Evolutionary conservation across 2,113 vertebrate species (phyloP).

Genomic region (Spizaetus ornatus): DNA sequence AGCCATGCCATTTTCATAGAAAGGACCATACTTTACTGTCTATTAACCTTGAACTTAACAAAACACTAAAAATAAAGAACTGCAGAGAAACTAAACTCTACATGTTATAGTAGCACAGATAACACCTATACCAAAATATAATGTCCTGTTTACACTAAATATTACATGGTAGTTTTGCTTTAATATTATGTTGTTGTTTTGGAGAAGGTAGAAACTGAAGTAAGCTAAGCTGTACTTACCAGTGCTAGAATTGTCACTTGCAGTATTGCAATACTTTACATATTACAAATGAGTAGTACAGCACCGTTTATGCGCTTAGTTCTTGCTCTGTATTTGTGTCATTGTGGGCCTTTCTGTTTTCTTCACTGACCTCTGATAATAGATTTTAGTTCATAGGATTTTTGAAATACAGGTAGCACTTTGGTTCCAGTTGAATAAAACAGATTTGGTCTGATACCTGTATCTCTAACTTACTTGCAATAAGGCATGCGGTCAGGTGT

Average conservation of each 20-base stretch:
- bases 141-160: background rate
- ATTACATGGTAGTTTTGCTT: background rate
- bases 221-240: background rate
- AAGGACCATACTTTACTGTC: background rate
- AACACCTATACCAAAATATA: background rate
- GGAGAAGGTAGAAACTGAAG: background rate
- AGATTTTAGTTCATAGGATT: background rate
- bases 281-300: background rate
- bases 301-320: background rate
- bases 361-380: background rate
- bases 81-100: background rate
- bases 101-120: background rate
- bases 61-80: background rate
- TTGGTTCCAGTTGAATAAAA: background rate
- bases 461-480: background rate
- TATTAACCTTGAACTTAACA: background rate
- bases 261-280: background rate
- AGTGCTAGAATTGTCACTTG: background rate
- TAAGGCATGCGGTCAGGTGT: fast-evolving
- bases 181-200: background rate
- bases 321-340: background rate
- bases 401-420: background rate
- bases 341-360: background rate
- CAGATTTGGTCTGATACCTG: background rate
- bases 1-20: background rate